Evolutionary conservation across 2,797 vertebrate species (phyloP).

Genomic region (Helostoma temminkii): DNA sequence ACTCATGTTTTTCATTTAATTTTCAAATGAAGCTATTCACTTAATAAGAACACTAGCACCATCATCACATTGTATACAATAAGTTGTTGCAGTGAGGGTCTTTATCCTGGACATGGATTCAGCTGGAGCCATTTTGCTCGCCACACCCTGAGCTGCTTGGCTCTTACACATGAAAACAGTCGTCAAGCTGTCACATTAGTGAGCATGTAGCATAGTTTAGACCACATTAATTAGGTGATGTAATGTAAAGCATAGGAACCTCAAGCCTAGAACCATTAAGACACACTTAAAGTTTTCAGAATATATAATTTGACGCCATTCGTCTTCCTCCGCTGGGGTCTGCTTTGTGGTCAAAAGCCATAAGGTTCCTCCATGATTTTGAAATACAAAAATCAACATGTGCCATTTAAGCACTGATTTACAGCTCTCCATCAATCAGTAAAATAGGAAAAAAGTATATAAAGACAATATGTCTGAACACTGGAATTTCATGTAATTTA

Average conservation of each 20-base stretch:
- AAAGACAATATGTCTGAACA: background rate
- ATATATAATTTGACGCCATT: conserved; percentile 52
- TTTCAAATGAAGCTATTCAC: conserved; percentile 33
- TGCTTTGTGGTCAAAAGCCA: conserved; percentile 43
- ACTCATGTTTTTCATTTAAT: too few species aligned
- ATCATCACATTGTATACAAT: background rate
- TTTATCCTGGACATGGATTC: conserved; percentile 14
- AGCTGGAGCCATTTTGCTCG: conserved; percentile 39
- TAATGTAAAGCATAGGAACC: conserved; percentile 61
- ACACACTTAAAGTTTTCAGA: conserved; percentile 56
- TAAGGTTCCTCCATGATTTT: conserved; percentile 18
- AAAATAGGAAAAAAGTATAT: conserved; percentile 18
- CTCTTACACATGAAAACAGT: conserved; percentile 38
- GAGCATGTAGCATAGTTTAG: conserved; percentile 33
- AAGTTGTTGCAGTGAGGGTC: conserved; percentile 24
- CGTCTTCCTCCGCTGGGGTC: conserved; percentile 33
- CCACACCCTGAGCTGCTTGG: conserved; percentile 58
- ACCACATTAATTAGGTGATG: conserved; percentile 72
- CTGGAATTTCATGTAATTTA: conserved; percentile 13
- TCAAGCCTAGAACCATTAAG: conserved; percentile 52
- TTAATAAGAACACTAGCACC: conserved; percentile 27
- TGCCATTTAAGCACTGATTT: conserved; percentile 17
- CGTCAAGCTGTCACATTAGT: conserved; percentile 69
- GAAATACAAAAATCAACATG: conserved; percentile 28
- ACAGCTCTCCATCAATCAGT: conserved; percentile 24